phyloP scores from a whole-genome alignment of 2,888 invertebrate species.

The Dynastes maya region DNA sequence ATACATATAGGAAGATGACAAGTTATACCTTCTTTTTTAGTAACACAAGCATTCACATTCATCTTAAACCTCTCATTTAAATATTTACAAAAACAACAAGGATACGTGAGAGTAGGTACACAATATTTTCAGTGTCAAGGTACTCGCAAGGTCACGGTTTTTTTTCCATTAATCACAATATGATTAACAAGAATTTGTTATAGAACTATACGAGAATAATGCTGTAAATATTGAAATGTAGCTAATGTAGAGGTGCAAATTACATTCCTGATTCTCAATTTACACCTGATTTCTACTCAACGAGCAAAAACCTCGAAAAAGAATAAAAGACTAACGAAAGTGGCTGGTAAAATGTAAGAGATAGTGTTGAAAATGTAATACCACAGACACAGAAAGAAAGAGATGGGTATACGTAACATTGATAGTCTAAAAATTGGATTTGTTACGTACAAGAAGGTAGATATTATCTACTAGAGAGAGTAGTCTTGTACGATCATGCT shows the following conservation, averaged over 20 bases:
- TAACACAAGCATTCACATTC: too few species aligned
- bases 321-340: background rate
- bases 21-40: too few species aligned
- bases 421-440: slow-evolving; percentile 36
- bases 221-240: too few species aligned
- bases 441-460: slow-evolving; percentile 33
- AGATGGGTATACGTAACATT: background rate
- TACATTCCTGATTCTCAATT: slow-evolving; percentile 13
- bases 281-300: slow-evolving; percentile 17
- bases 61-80: too few species aligned
- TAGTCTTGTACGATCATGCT: slow-evolving; percentile 26
- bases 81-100: too few species aligned
- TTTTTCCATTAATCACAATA: too few species aligned
- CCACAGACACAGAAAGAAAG: too few species aligned
- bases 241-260: too few species aligned
- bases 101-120: background rate
- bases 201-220: too few species aligned
- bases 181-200: too few species aligned
- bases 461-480: slow-evolving; percentile 38
- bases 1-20: too few species aligned
- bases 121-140: background rate
- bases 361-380: background rate
- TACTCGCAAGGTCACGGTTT: background rate
- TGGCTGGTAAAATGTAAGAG: background rate
- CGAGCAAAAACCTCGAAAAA: background rate